Conservation (phyloP, 2,113 vertebrate genomes). For the Garra rufa region DNA sequence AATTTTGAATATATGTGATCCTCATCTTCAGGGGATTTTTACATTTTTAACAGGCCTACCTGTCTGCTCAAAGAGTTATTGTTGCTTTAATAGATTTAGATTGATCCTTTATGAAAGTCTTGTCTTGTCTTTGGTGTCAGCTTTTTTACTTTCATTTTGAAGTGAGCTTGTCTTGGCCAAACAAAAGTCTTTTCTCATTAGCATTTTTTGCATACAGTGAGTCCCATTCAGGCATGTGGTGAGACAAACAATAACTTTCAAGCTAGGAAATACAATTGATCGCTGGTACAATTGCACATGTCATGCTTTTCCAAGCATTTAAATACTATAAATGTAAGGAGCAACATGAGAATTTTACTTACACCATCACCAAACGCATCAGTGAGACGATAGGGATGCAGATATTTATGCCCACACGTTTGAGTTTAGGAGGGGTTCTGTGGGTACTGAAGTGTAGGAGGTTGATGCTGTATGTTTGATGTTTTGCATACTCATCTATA, state of each 20-base stretch:
- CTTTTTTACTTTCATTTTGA: background rate
- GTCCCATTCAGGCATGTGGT: background rate
- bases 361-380: background rate
- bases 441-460: slow-evolving; percentile 14
- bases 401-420: slow-evolving; percentile 25
- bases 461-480: slow-evolving; percentile 5
- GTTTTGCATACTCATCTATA: background rate
- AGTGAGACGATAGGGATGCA: background rate
- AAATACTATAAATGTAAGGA: background rate
- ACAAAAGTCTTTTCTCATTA: background rate
- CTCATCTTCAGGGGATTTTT: background rate
- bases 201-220: background rate
- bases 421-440: background rate
- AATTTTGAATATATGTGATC: background rate
- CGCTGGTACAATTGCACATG: background rate
- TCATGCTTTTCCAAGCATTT: background rate
- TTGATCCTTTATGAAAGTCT: background rate
- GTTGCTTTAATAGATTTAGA: background rate
- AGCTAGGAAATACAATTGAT: background rate
- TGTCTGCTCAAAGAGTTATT: background rate
- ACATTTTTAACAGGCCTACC: background rate
- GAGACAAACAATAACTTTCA: background rate
- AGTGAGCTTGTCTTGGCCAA: background rate
- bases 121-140: background rate
- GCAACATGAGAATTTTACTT: background rate